These are phyloP conservation scores for Lithophane socia DNA, from an alignment of 2,888 invertebrate species.

Conservation along the genomic window DNA sequence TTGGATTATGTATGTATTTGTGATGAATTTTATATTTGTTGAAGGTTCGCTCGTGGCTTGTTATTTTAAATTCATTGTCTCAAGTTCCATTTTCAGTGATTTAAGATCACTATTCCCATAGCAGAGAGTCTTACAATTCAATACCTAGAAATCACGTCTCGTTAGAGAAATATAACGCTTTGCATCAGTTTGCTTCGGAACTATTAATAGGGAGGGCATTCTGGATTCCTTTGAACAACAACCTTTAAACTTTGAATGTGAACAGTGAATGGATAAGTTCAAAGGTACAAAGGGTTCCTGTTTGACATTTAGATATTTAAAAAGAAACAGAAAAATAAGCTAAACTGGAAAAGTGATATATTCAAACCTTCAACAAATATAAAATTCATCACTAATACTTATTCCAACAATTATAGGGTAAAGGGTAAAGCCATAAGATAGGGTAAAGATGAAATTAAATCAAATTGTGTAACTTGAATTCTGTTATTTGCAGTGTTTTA, in stretches of 20 bases:
- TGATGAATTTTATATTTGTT: too few species aligned
- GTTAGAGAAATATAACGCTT: not conserved
- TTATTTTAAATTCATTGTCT: too few species aligned
- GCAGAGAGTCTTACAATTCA: not conserved
- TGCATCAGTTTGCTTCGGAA: conserved; percentile 1
- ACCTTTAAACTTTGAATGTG: conserved; percentile 45
- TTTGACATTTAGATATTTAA: conserved; percentile 32
- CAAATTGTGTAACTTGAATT: too few species aligned
- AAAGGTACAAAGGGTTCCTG: not conserved
- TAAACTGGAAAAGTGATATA: not conserved
- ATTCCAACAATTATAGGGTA: too few species aligned
- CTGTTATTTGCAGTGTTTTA: too few species aligned
- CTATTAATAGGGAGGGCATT: not conserved
- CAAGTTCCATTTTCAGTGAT: too few species aligned
- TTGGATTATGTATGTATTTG: too few species aligned
- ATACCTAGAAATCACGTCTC: not conserved
- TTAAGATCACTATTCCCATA: not conserved
- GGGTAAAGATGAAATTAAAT: too few species aligned
- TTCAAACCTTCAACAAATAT: too few species aligned
- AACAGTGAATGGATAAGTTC: not conserved
- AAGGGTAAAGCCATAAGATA: too few species aligned
- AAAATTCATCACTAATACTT: too few species aligned
- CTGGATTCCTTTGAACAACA: conserved; percentile 24
- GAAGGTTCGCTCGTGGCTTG: too few species aligned
- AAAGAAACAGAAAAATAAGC: not conserved